Base-by-base conservation (phyloP, 1,140 invertebrate genomes). In the Watersipora subatra region DNA sequence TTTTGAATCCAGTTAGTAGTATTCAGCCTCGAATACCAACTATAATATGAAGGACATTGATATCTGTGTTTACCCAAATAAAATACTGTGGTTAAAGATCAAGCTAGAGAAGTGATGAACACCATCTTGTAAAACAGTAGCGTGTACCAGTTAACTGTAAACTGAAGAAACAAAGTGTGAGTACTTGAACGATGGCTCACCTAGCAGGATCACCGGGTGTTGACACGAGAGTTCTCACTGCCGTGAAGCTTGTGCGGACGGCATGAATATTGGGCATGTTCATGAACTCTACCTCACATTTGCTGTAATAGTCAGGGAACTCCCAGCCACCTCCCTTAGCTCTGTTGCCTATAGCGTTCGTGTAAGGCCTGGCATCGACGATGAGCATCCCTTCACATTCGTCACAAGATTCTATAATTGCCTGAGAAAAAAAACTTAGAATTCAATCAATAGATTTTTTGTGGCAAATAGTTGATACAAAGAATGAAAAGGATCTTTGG, bases 201-300 rank as follows among this genome's bases (percentile, higher is more conserved):
- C 46, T 17, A 55, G 46, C 46, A 17, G 46, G 17, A 55, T 55
- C 17, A 22, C 46, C 46, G 46, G 22, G 46, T 22, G 46, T 56
- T 70, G 71, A 71, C 89, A 90, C 17, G 0, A 95, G 79, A 62
- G 86, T 85, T 26, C 84, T 68, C 1, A 85, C 66, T 62, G 77
- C 73, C 61, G 78, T 70, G 69, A 84, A 86, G 68, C 82, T 83
- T 71, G 91, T 91, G 29, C 94, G 84, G 72, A 97, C 91, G 62
- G 89, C 87, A 81, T 97, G 94, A 68, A 98, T 97, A 80, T 98
- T 98, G 61, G 92, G 89, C 76, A 98, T 81, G 79, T 90, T 90
- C 93, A 97, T 97, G 77, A 96, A 98, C 76, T 93, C 87, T 65
- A 97, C 93, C 79, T 97, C 93, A 73, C 91, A 91, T 72, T 85